Evolutionary conservation across 2,888 invertebrate species (phyloP), one percentile per base, ranked within the genome.

Genomic region (Mythimna ferrago): DNA sequence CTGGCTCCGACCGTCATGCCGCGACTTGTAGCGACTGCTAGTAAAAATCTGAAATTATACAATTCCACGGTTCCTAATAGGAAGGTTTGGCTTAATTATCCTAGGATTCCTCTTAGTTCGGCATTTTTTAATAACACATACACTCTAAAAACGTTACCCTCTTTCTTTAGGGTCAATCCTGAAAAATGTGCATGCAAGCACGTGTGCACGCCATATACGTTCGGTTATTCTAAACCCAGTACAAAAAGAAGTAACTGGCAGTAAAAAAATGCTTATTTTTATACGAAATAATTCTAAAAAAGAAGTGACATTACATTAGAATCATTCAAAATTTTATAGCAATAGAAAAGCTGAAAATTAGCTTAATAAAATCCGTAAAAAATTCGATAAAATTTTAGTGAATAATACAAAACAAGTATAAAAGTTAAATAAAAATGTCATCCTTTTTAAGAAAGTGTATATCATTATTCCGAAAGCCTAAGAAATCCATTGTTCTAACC

Each of bases 401-500:
- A n/a, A 53, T 19, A 48, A 48, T 48, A 19, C 48, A 48, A 48
- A 48, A 48, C 16, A 48, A 48, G 6, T 35, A 3, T 26, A 38
- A 48, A 26, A 38, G 21, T 63, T 32, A 41, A 0, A 32, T 58
- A 35, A 78, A 73, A 65, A 84, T 86, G 84, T 10, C 66, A 6
- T 44, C 32, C 4, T n/a, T 81, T 0, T 9, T 83, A 53, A 66
- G 4, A 58, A 75, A 60, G 32, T 78, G 66, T 71, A 2, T 66
- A n/a, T 11, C 65, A 3, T 9, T 56, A 35, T 5, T 76, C 2
- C 21, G 21, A 9, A 41, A 16, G 10, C 32, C 57, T 11, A 78
- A 6, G 19, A 41, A 35, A n/a, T 2, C 21, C 11, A 2, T 68
- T 4, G 0, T 4, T 35, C 0, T 58, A 6, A 11, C 77, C 11